Base-by-base conservation (phyloP, 2,797 vertebrate species). In the Cyprinella venusta region DNA sequence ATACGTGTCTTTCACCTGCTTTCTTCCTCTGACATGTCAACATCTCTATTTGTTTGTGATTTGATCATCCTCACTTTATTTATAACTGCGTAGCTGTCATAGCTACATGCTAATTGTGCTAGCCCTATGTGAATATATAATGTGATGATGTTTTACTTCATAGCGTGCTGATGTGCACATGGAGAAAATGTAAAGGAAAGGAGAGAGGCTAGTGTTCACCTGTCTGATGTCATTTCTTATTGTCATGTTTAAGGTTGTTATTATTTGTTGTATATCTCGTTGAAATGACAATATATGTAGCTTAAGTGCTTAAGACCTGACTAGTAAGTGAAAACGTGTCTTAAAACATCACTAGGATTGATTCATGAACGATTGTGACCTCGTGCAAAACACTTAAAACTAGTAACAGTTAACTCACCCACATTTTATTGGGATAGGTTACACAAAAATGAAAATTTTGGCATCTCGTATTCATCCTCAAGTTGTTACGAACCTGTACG, bases 41-140 rank as follows among this genome's bases (percentile, higher is more conserved):
- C 52, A 36, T 80, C 12, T 33, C 12, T 18, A 9, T 61, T 10
- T 15, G 16, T 59, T 48, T 24, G 6, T 19, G 16, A 33, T 80
- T 19, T 33, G 10, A n/a, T 71, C 8, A 24, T 2, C 45, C 24
- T 79, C 19, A 6, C 42, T 26, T 36, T 6, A 38, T 74, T 81
- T 64, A 64, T 38, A 74, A 81, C 30, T 74, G 69, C 69, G 80
- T 74, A 74, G 45, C 42, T 74, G 42, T 15, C 16, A 64, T 64
- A 81, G 69, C 26, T 9, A 52, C 30, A 52, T 81, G 80, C 68
- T 81, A 71, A 30, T 33, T 45, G 26, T 63, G 38, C 40, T 72
- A 61, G 69, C 79, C 36, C 8, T 26, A 2, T 13, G 42, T 64
- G 56, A 33, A 48, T 59, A 21, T 59, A 30, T 40, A 24, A 2